Evolutionary conservation across 2,888 invertebrate genomes (phyloP).

Genomic region (Pegoplata infirma): DNA sequence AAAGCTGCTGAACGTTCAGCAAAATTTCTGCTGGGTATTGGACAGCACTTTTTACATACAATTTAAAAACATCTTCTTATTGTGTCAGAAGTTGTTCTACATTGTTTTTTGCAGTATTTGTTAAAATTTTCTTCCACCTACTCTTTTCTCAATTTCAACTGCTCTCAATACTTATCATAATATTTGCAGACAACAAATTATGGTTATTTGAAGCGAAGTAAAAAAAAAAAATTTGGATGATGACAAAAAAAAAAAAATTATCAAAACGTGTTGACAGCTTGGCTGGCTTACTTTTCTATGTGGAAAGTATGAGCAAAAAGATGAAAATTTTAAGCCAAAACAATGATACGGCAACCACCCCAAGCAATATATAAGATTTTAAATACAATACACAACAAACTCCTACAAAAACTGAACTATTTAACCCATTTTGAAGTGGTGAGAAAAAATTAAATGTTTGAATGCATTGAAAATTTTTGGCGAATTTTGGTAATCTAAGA

Average conservation of each 20-base stretch:
- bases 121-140: background rate
- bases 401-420: slow-evolving; percentile 8
- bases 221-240: background rate
- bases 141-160: background rate
- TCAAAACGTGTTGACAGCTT: slow-evolving; percentile 54
- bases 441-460: no score
- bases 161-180: slow-evolving; percentile 46
- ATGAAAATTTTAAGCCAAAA: background rate
- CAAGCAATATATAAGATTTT: no score
- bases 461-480: no score
- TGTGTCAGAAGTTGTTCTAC: slow-evolving; percentile 48
- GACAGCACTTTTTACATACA: background rate
- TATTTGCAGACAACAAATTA: slow-evolving; percentile 55
- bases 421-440: slow-evolving; percentile 1
- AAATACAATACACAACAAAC: background rate
- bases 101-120: background rate
- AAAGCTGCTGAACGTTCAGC: no score
- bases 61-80: background rate
- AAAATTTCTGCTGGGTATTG: no score
- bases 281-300: slow-evolving; percentile 46
- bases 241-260: slow-evolving; percentile 8
- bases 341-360: slow-evolving; percentile 14
- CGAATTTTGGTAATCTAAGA: no score
- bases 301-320: background rate
- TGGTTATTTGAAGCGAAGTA: slow-evolving; percentile 28